A percentile compares a stretch with the other conserved stretches of the same genome.
phyloP scores from a whole-genome alignment of 2,113 vertebrate species.

The Xiphophorus couchianus region DNA sequence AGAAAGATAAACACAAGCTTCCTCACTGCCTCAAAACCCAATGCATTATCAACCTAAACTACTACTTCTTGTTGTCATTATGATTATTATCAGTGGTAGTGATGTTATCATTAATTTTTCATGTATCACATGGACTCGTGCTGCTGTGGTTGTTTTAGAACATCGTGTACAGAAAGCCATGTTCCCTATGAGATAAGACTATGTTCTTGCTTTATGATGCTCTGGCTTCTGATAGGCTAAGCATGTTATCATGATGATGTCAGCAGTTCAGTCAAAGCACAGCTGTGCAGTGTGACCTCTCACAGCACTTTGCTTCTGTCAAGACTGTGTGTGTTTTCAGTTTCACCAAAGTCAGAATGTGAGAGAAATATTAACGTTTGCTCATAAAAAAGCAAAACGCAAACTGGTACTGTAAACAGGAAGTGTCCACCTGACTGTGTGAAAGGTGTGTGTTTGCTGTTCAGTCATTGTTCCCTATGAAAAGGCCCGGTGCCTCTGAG shows the following conservation, averaged over 20 bases:
- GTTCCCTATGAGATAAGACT: slow-evolving; percentile 26
- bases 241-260: not conserved
- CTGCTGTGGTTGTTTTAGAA: not conserved
- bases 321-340: not conserved
- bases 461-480: slow-evolving; percentile 39
- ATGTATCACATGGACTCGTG: not conserved
- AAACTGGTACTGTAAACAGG: no score
- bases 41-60: no score
- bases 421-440: not conserved
- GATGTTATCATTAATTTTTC: no score
- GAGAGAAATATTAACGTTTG: not conserved
- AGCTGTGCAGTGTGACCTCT: not conserved
- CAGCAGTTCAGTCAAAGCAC: not conserved
- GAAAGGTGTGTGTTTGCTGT: not conserved
- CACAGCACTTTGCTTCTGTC: not conserved
- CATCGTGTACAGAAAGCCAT: not conserved
- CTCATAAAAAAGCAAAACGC: not conserved
- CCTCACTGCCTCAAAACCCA: no score
- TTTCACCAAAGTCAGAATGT: not conserved
- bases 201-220: not conserved
- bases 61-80: no score
- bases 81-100: no score
- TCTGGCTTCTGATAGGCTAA: not conserved
- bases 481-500: slow-evolving; percentile 33
- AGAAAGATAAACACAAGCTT: no score